Evolutionary conservation across 2,888 invertebrate genomes (phyloP), one percentile per base, ranked within the genome.

Genomic region (Lutraria lutraria): DNA sequence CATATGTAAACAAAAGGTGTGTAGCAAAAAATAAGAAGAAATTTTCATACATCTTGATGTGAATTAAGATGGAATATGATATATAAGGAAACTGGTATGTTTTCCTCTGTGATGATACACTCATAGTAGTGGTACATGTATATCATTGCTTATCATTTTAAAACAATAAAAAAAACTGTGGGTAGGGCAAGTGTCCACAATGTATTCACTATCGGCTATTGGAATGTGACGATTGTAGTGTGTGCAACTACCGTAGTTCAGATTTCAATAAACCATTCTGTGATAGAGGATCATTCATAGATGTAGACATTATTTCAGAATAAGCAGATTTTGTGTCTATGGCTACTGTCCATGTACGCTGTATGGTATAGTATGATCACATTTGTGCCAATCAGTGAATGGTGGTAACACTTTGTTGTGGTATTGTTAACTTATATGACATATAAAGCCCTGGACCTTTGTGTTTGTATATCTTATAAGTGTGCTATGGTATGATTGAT

Each of bases 1-100:
- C 81, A 6, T 34, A 34, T 76, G 76, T 79, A 79, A 79, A 79
- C 63, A 68, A 68, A 68, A 68, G 63, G 63, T 68, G 63, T 68
- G 63, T 68, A 68, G 63, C 63, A 68, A 68, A 68, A 68, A 25
- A 68, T 25, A 68, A 12, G 63, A n/a, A 25, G 25, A 68, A 12
- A 25, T 68, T 56, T 68, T 25, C 31, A n/a, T 79, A 8, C 52
- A 72, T 72, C 25, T 16, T 16, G 25, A 43, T 12, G 79, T 79
- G 52, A 34, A 19, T 79, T 31, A 52, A 79, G 43, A 79, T 31
- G 79, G 79, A 4, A 34, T 31, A 68, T 25, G 63, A 68, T 68
- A 68, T 68, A 68, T 68, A 25, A 79, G 79, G 15, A 79, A 79
- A 79, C 79, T 34, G 79, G 15, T 4, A 34, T 79, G 52, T 43